Base-by-base conservation (phyloP, 2,113 vertebrate species). In the Variabilichromis moorii region DNA sequence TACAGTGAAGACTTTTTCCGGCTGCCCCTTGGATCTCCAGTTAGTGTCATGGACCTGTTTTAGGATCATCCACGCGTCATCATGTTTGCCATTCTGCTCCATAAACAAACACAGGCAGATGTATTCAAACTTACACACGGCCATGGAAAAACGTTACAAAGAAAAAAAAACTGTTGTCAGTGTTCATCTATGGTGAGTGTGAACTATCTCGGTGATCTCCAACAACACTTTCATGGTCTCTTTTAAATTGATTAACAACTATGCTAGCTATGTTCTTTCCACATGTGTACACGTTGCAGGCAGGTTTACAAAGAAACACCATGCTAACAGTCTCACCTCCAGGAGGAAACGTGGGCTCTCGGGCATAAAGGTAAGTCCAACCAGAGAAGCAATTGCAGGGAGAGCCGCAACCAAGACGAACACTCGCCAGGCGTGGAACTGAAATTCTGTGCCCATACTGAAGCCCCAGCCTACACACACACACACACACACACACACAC, bases 41-140 rank as follows among this genome's bases (percentile, higher is more conserved):
- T 99, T 99, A 86, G 98, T 99, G 93, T 99, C 98, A 13, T 99
- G 98, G 55, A 99, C 97, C 37, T 97, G 97, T 90, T 99, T 99
- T 79, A 99, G 97, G 86, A 99, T 98, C 98, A 99, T 99, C 98
- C 98, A 99, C 21, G 98, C 98, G 91, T 99, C 98, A 1, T 99
- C 98, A 0, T 99, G 98, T 86, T 98, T 99, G 16, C 97, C 98
- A 84, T 97, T 97, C 98, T 99, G 94, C 45, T 80, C 71, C 53
- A 84, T 33, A 85, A 5, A 37, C 21, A 63, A 63, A 86, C 76
- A 55, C 9, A 35, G 53, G 82, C 59, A 26, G 8, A 54, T 11
- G 4, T 35, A 35, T n/a, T 51, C 61, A 83, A 33, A 21, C n/a
- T 17, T 47, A 31, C 37, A 82, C 19, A 26, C 21, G 5, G 35